phyloP scores from a whole-genome alignment of 2,888 invertebrate genomes.

The Dryocosmus kuriphilus region DNA sequence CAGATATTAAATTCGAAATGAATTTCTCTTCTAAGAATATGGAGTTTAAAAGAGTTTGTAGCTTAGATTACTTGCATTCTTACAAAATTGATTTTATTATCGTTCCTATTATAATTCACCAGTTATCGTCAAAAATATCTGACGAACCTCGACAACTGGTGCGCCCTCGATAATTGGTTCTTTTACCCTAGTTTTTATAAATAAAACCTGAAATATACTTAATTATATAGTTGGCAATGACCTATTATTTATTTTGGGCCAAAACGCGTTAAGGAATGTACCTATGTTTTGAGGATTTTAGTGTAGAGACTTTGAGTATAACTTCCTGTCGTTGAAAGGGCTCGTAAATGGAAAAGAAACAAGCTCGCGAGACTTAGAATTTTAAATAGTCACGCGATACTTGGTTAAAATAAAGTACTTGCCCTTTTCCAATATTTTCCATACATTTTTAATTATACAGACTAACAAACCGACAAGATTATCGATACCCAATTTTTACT shows the following conservation, averaged over 20 bases:
- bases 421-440: neutral
- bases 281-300: neutral
- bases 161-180: too few relatives aligned
- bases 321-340: slow-evolving; percentile 53
- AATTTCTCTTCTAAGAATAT: too few relatives aligned
- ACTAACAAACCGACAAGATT: neutral
- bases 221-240: neutral
- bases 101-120: too few relatives aligned
- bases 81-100: too few relatives aligned
- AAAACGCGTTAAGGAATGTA: neutral
- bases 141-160: too few relatives aligned
- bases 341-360: slow-evolving; percentile 51
- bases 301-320: slow-evolving; percentile 45
- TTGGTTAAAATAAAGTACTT: slow-evolving; percentile 9
- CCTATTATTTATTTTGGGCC: neutral
- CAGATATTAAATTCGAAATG: too few relatives aligned
- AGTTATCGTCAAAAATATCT: too few relatives aligned
- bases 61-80: too few relatives aligned
- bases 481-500: neutral
- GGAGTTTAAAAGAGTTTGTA: too few relatives aligned
- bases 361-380: slow-evolving; percentile 49
- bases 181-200: too few relatives aligned
- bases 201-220: too few relatives aligned
- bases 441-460: neutral
- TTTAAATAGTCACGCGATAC: slow-evolving; percentile 51